These are phyloP conservation scores for Dendrolimus houi DNA, from an alignment of 2,888 invertebrate genomes.

Conservation along the genomic window DNA sequence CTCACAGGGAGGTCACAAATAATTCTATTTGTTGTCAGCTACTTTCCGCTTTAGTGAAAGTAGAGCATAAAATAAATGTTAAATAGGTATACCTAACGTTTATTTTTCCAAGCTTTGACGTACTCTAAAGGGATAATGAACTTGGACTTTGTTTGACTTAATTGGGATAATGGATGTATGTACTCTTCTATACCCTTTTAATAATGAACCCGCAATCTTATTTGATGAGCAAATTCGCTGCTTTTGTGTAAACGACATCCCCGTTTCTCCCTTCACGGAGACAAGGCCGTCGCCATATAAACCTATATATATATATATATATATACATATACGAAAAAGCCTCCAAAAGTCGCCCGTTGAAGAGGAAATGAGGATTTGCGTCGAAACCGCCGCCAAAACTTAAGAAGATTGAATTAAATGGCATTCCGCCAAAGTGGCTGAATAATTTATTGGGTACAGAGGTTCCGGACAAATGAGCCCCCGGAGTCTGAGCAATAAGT, in stretches of 20 bases:
- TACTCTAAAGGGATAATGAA: not conserved
- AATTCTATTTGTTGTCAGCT: too few relatives aligned
- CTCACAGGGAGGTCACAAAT: too few relatives aligned
- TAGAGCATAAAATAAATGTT: too few relatives aligned
- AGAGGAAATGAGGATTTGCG: not conserved
- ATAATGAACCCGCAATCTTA: not conserved
- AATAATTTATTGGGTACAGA: not conserved
- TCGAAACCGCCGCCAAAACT: not conserved
- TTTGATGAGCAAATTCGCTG: not conserved
- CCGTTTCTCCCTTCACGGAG: not conserved
- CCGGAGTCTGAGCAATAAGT: not conserved
- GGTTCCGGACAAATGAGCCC: not conserved
- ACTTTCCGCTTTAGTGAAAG: too few relatives aligned
- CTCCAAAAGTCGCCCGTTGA: not conserved
- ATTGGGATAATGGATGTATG: not conserved
- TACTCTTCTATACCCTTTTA: not conserved
- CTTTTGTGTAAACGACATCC: not conserved
- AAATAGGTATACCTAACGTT: too few relatives aligned
- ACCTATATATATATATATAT: too few relatives aligned
- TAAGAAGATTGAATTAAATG: not conserved
- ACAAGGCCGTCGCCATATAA: not conserved
- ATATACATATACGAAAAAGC: not conserved
- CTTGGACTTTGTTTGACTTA: not conserved
- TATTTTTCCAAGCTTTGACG: too few relatives aligned
- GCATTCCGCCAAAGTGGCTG: not conserved